Conservation (phyloP, 1,140 invertebrate genomes). For the Lanistes nyassanus region DNA sequence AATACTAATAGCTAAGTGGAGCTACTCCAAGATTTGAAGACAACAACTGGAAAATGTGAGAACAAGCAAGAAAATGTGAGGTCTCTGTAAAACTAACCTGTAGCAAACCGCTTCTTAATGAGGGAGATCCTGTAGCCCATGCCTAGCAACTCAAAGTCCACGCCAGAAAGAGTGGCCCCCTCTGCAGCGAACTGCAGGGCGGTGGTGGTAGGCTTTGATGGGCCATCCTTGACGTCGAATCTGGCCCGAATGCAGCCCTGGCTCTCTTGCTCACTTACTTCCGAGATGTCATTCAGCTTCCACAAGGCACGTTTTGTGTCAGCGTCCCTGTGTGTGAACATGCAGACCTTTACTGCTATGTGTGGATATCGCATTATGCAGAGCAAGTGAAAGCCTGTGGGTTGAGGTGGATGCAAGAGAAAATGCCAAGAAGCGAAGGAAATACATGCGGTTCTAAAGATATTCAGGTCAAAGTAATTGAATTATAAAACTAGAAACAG, state of each 20-base stretch:
- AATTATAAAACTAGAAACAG: too few relatives aligned
- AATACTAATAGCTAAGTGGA: too few relatives aligned
- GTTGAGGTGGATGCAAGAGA: too few relatives aligned
- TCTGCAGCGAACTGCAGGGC: slow-evolving; percentile 94
- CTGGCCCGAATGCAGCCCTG: slow-evolving; percentile 90
- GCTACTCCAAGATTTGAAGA: not conserved
- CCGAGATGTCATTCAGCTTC: slow-evolving; percentile 92
- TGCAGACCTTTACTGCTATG: too few relatives aligned
- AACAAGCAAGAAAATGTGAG: not conserved
- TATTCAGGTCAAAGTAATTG: too few relatives aligned
- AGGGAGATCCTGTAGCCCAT: slow-evolving; percentile 91
- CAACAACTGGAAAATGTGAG: not conserved
- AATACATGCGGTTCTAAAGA: too few relatives aligned
- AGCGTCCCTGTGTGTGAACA: too few relatives aligned
- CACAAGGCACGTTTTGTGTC: slow-evolving; percentile 86
- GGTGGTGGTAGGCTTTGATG: slow-evolving; percentile 83
- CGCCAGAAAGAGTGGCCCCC: slow-evolving; percentile 91
- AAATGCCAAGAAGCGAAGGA: too few relatives aligned
- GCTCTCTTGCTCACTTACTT: slow-evolving; percentile 85
- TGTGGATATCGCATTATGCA: too few relatives aligned
- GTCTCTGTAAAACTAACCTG: slow-evolving; percentile 73
- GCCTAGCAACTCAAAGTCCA: slow-evolving; percentile 90
- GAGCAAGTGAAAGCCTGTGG: too few relatives aligned
- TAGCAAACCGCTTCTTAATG: slow-evolving; percentile 92
- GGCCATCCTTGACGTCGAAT: slow-evolving; percentile 80